These are phyloP conservation scores for Catajapyx aquilonaris DNA, from an alignment of 1,140 invertebrate species.

Conservation along the genomic window DNA sequence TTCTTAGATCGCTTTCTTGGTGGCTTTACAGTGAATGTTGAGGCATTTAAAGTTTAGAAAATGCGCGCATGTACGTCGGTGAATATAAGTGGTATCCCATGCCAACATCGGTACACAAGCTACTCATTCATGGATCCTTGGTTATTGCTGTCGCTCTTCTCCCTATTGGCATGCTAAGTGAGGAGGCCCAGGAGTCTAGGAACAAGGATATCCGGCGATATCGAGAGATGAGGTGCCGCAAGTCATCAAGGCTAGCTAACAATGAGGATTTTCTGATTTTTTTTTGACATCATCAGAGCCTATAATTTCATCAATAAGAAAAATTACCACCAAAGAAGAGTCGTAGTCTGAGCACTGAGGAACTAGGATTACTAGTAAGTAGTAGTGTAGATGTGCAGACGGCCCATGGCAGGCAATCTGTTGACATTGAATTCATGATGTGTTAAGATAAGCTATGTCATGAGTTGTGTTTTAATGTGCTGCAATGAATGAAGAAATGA, in stretches of 20 bases:
- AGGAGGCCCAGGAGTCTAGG: conserved; percentile 16
- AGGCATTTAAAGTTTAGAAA: no score
- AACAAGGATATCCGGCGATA: conserved; percentile 16
- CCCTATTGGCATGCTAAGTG: conserved; percentile 17
- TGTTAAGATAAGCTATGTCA: no score
- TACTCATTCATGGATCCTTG: conserved; percentile 14
- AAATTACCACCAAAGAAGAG: conserved; percentile 1
- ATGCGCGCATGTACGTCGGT: no score
- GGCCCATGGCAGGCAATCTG: no score
- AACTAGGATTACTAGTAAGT: no score
- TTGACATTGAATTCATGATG: no score
- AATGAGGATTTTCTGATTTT: conserved; percentile 15
- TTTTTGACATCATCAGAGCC: conserved; percentile 14
- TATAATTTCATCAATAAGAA: conserved; percentile 3
- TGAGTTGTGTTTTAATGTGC: no score
- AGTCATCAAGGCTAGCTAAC: conserved; percentile 13
- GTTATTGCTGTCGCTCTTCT: conserved; percentile 12
- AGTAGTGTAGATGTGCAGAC: no score
- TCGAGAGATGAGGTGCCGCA: conserved; percentile 13
- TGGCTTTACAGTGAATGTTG: no score
- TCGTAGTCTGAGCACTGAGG: no score
- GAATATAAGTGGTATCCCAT: conserved; percentile 9
- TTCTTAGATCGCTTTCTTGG: no score
- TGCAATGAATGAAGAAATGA: no score
- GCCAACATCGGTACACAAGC: conserved; percentile 10